Evolutionary conservation across 2,113 vertebrate species (phyloP), one percentile per base, ranked within the genome.

Genomic region (Diglossa brunneiventris): DNA sequence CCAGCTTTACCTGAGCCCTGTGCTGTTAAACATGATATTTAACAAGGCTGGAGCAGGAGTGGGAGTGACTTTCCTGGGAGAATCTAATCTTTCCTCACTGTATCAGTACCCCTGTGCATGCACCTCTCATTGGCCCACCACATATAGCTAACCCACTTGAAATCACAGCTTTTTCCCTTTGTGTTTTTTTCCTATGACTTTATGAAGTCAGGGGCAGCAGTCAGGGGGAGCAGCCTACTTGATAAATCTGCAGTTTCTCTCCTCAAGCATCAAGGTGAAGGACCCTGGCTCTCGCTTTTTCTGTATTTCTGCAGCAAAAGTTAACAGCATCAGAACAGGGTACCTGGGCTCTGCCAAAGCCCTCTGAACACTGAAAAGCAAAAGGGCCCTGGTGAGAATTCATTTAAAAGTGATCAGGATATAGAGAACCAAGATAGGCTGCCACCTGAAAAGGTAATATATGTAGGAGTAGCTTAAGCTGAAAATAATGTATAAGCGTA

Each of bases 1-100:
- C 2, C 42, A 26, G 5, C 13, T 63, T 61, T 63, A 27, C 27
- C 18, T 15, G 39, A 90, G 46, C 30, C 72, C 26, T 83, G 42
- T 64, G 10, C 24, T 66, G 13, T 64, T 61, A 70, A 90, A 42
- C 9, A 11, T 75, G 47, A 13, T 31, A 10, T 13, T 73, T 35
- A 33, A 53, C 28, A 80, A 50, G 63, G 30, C 33, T 55, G 67
- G 26, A 28, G 19, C 1, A 9, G 11, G 26, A 83, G 9, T 16
- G 8, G n/a, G 7, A 15, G 52, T 59, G 42, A 24, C 35, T 55
- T 69, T 81, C 26, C n/a, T 44, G n/a, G n/a, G 24, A 58, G 28
- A 49, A 50, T 9, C 33, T 58, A 13, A 61, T 3, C 24, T 50
- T 69, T 39, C 63, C 15, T n/a, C 33, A 14, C 10, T 0, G 0